Evolutionary conservation across 2,888 invertebrate genomes (phyloP).

Genomic region (Mimumesa dahlbomi): DNA sequence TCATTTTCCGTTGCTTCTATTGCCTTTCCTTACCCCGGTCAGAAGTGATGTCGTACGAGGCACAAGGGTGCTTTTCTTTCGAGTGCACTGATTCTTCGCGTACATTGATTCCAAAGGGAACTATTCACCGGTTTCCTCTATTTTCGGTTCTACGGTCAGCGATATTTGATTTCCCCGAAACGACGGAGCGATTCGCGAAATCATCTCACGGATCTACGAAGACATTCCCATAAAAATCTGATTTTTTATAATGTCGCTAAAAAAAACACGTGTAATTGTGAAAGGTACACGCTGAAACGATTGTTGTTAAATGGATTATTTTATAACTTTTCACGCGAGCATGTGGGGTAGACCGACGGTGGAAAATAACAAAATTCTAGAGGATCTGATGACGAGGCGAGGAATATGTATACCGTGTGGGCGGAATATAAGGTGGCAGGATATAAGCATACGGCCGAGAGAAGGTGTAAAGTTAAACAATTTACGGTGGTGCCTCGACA

Average conservation of each 20-base stretch:
- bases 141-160: slow-evolving; percentile 1
- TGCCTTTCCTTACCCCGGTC: slow-evolving; percentile 6
- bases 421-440: slow-evolving; percentile 8
- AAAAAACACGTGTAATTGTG: too few relatives aligned
- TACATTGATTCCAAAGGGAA: slow-evolving; percentile 20
- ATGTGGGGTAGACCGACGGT: too few relatives aligned
- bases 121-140: background rate
- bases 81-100: slow-evolving; percentile 31
- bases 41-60: slow-evolving; percentile 15
- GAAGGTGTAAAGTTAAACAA: slow-evolving; percentile 42
- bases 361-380: too few relatives aligned
- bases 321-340: too few relatives aligned
- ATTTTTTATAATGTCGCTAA: too few relatives aligned
- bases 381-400: slow-evolving; percentile 24
- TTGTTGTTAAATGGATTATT: too few relatives aligned
- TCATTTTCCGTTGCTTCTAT: slow-evolving; percentile 28
- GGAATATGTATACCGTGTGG: slow-evolving; percentile 2
- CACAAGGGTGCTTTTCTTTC: slow-evolving; percentile 23
- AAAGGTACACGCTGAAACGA: too few relatives aligned
- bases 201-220: background rate
- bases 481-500: slow-evolving; percentile 22
- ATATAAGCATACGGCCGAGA: background rate
- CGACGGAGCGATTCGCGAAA: background rate
- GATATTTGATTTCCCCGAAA: slow-evolving; percentile 13
- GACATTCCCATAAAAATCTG: too few relatives aligned